These are phyloP conservation scores for Siphonodentalium dalli DNA, from an alignment of 2,888 invertebrate genomes.

Conservation along the genomic window DNA sequence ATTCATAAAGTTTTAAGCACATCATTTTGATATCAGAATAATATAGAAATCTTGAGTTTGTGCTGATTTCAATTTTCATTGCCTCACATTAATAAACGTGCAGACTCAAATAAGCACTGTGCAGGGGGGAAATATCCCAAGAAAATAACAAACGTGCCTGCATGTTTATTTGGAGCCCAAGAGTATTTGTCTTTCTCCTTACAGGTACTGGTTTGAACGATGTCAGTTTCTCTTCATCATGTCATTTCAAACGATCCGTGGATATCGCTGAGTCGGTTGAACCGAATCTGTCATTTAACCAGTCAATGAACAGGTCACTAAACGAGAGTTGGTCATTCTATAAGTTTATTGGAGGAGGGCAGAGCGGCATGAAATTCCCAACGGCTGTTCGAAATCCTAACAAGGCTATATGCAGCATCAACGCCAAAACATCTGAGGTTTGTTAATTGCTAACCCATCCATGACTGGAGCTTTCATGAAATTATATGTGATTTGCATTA, in stretches of 20 bases:
- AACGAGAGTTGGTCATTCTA: constrained; percentile 67
- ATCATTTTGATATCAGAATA: too few species aligned
- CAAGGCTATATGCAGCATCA: constrained; percentile 75
- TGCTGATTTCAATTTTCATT: too few species aligned
- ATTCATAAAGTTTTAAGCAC: too few species aligned
- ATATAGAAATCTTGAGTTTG: too few species aligned
- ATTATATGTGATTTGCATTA: too few species aligned
- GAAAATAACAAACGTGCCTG: too few species aligned
- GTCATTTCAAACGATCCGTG: too few species aligned
- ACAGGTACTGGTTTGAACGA: constrained; percentile 61
- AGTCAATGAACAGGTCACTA: constrained; percentile 32
- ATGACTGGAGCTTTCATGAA: too few species aligned
- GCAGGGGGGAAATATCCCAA: too few species aligned
- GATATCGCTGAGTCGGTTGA: background rate
- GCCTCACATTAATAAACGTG: too few species aligned
- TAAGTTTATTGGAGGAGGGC: constrained; percentile 65
- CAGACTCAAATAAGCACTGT: too few species aligned
- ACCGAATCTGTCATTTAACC: constrained; percentile 1
- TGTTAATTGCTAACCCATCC: too few species aligned
- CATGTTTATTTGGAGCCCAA: background rate
- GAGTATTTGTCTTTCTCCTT: constrained; percentile 8
- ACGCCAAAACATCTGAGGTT: constrained; percentile 73
- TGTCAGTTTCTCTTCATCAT: constrained; percentile 64
- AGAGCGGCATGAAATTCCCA: constrained; percentile 37
- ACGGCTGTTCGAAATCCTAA: constrained; percentile 70